Conservation (phyloP, 2,888 invertebrate species). For the Nezara viridula region DNA sequence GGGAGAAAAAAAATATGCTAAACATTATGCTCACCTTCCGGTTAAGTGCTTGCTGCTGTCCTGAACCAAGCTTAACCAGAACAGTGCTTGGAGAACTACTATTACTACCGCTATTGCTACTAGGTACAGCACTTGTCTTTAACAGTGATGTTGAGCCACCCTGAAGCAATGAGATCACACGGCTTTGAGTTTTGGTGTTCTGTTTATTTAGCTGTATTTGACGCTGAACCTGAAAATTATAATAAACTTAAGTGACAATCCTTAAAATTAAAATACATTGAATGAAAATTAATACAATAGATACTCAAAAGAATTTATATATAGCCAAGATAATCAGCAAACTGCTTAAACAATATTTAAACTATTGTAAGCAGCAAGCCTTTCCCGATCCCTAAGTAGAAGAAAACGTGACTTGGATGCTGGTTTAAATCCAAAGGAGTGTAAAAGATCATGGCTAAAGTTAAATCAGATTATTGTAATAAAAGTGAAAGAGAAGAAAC, state of each 20-base stretch:
- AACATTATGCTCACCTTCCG: constrained; percentile 64
- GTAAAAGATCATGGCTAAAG: too few species aligned
- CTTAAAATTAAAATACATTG: too few species aligned
- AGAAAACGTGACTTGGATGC: too few species aligned
- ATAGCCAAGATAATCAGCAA: too few species aligned
- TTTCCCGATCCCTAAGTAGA: too few species aligned
- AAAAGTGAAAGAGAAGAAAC: too few species aligned
- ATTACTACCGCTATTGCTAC: constrained; percentile 60
- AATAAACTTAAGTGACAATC: background rate
- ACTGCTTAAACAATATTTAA: too few species aligned
- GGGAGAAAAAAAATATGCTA: background rate
- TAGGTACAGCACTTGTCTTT: constrained; percentile 64
- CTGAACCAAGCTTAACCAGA: constrained; percentile 66
- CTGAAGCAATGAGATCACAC: constrained; percentile 80
- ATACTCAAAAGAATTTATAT: too few species aligned
- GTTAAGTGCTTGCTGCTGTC: constrained; percentile 66
- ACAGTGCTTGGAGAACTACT: constrained; percentile 66
- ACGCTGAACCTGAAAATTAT: constrained; percentile 74
- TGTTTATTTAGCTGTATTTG: constrained; percentile 83
- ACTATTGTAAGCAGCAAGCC: too few species aligned
- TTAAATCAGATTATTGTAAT: too few species aligned
- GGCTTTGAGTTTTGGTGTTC: constrained; percentile 73
- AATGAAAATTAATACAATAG: too few species aligned
- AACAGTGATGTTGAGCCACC: constrained; percentile 70
- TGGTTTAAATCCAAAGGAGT: too few species aligned